Evolutionary conservation across 2,797 vertebrate species (phyloP).

Genomic region (Diceros bicornis): DNA sequence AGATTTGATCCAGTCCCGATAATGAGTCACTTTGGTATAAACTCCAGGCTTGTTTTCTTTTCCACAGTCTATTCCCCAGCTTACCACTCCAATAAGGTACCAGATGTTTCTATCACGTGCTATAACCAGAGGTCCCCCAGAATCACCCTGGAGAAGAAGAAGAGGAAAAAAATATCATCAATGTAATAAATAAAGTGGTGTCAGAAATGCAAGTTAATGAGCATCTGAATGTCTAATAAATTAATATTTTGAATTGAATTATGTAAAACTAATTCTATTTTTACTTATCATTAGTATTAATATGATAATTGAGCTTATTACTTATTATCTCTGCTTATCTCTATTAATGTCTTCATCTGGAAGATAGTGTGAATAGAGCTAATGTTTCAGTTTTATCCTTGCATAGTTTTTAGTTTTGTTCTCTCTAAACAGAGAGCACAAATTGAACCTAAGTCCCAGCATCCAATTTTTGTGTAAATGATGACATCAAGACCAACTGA

Average conservation of each 20-base stretch:
- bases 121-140: constrained; percentile 90
- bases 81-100: constrained; percentile 91
- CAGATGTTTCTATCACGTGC: constrained; percentile 87
- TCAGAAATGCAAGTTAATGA: background rate
- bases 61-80: constrained; percentile 91
- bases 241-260: background rate
- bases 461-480: background rate
- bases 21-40: constrained; percentile 90
- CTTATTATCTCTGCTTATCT: background rate
- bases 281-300: constrained; percentile 3
- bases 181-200: background rate
- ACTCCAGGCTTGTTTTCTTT: constrained; percentile 90
- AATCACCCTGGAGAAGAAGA: constrained; percentile 88
- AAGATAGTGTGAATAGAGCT: background rate
- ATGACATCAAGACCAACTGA: background rate
- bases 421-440: background rate
- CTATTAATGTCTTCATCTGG: background rate
- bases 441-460: background rate
- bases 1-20: constrained; percentile 90
- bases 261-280: constrained; percentile 15
- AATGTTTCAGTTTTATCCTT: constrained; percentile 20
- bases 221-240: background rate
- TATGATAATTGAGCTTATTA: background rate
- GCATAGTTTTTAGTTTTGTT: constrained; percentile 3
- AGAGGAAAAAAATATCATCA: background rate